phyloP scores from a whole-genome alignment of 2,113 vertebrate genomes.

The Recurvirostra avosetta region DNA sequence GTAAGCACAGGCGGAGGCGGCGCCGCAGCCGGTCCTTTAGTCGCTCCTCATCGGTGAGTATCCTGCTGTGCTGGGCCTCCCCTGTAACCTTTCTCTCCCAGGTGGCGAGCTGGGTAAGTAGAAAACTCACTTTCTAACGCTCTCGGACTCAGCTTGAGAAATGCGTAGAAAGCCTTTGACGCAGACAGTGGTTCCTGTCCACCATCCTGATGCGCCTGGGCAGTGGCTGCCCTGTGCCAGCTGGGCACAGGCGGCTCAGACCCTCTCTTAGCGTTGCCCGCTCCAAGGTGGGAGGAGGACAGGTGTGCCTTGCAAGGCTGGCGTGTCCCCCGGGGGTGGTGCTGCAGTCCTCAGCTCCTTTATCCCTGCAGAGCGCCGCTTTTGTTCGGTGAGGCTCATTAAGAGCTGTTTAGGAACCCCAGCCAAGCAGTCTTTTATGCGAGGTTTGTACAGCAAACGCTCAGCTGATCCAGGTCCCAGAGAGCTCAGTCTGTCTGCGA shows the following conservation, averaged over 20 bases:
- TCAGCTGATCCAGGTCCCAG: not conserved
- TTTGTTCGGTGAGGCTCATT: accelerated
- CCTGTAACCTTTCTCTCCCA: constrained; percentile 52
- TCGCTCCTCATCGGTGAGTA: constrained; percentile 97
- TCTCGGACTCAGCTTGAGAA: not conserved
- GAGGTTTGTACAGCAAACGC: not conserved
- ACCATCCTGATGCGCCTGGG: not conserved
- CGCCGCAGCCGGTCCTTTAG: constrained; percentile 97
- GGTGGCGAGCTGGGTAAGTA: constrained; percentile 62
- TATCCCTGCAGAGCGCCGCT: not conserved
- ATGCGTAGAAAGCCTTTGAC: not conserved
- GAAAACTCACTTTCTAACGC: constrained; percentile 17
- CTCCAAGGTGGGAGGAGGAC: not conserved
- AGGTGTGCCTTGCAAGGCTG: not conserved
- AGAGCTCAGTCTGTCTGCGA: not conserved
- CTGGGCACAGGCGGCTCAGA: not conserved
- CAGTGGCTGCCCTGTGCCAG: not conserved
- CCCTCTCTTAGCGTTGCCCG: not conserved
- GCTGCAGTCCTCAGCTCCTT: not conserved
- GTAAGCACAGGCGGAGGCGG: constrained; percentile 95
- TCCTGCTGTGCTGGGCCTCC: constrained; percentile 54
- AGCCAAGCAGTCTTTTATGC: not conserved
- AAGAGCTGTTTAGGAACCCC: not conserved
- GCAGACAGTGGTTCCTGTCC: not conserved
- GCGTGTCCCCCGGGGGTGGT: not conserved